Evolutionary conservation across 2,797 vertebrate genomes (phyloP).

Genomic region (Crocodylus rhombifer): DNA sequence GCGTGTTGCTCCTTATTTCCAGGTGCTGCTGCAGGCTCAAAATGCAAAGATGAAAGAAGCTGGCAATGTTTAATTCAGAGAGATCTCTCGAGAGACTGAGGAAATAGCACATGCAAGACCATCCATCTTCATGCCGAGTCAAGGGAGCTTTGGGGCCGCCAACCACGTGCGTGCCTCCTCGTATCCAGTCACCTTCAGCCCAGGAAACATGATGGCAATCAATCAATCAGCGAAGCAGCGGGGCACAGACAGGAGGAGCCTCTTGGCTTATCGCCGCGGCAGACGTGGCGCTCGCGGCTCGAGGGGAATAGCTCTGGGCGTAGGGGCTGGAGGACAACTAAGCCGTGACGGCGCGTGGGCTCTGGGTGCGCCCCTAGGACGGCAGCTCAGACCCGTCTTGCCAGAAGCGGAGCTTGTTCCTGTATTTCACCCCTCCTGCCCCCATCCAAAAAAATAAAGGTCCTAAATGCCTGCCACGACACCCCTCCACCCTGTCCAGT

Average conservation of each 20-base stretch:
- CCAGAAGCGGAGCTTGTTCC: not conserved
- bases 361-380: not conserved
- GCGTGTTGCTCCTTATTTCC: not conserved
- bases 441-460: not conserved
- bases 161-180: accelerated
- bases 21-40: not conserved
- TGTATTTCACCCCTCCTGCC: not conserved
- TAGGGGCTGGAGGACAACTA: not conserved
- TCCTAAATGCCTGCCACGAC: too few species aligned
- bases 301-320: not conserved
- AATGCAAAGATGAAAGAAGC: not conserved
- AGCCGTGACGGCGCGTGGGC: not conserved
- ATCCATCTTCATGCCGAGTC: not conserved
- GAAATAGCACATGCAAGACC: not conserved
- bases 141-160: not conserved
- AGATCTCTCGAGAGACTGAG: not conserved
- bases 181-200: not conserved
- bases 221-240: accelerated
- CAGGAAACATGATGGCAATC: not conserved
- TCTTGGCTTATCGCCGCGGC: not conserved
- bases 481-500: not conserved
- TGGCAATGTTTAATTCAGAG: conserved; percentile 7
- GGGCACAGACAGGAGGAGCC: not conserved
- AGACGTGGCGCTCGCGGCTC: not conserved
- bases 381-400: not conserved